Evolutionary conservation across 2,797 vertebrate species (phyloP).

Genomic region (Perodicticus potto): DNA sequence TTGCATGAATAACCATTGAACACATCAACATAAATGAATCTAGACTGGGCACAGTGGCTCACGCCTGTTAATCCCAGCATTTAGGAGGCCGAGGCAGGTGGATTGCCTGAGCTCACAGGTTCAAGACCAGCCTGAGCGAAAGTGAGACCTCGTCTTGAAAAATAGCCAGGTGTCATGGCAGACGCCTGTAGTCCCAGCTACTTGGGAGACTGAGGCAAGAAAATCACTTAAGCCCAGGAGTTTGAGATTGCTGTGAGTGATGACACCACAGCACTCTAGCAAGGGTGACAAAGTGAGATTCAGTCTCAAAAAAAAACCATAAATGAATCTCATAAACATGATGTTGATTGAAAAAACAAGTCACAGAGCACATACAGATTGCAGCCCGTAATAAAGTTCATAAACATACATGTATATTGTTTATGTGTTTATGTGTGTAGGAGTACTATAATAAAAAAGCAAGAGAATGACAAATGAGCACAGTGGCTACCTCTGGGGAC

Average conservation of each 20-base stretch:
- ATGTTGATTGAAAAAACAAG: not conserved
- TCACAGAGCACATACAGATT: not conserved
- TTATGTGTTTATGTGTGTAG: not conserved
- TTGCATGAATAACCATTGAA: not conserved
- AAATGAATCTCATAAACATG: not conserved
- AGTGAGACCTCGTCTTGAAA: too few species aligned
- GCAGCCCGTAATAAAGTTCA: not conserved
- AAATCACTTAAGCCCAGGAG: too few species aligned
- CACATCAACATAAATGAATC: not conserved
- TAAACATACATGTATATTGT: not conserved
- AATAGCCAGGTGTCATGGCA: too few species aligned
- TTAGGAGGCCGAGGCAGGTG: too few species aligned
- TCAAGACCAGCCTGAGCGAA: too few species aligned
- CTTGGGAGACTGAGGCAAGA: too few species aligned
- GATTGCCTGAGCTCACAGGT: too few species aligned
- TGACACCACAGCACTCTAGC: too few species aligned
- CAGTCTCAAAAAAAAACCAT: not conserved
- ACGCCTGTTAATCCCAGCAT: too few species aligned
- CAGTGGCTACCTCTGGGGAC: not conserved
- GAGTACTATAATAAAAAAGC: not conserved
- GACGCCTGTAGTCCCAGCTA: too few species aligned
- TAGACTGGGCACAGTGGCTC: not conserved
- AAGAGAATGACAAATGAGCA: not conserved
- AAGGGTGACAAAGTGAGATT: too few species aligned
- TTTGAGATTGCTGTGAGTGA: too few species aligned